Conservation (phyloP, 2,888 invertebrate genomes). For the Netelia fuscicornis region DNA sequence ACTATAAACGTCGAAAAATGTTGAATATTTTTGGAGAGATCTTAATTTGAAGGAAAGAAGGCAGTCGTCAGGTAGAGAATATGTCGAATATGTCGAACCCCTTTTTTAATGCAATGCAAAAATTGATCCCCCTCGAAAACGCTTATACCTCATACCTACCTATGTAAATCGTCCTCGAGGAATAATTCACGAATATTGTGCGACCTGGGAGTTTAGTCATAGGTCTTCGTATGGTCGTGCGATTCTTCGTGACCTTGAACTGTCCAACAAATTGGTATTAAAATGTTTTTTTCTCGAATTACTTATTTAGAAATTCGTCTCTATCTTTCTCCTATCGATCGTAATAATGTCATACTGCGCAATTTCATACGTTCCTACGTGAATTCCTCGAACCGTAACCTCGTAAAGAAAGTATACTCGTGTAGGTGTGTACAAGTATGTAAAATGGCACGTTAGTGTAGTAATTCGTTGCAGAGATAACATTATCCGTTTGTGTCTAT, state of each 20-base stretch:
- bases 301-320: conserved; percentile 38
- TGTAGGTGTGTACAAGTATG: not conserved
- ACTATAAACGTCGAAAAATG: too few species aligned
- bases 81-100: too few species aligned
- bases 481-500: not conserved
- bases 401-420: not conserved
- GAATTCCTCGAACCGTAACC: not conserved
- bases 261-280: not conserved
- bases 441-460: not conserved
- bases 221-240: conserved; percentile 12
- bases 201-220: conserved; percentile 4
- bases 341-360: not conserved
- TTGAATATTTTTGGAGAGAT: too few species aligned
- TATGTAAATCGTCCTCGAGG: conserved; percentile 38
- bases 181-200: conserved; percentile 57
- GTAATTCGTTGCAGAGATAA: not conserved
- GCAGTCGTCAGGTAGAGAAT: too few species aligned
- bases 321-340: conserved; percentile 29
- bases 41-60: too few species aligned
- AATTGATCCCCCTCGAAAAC: conserved; percentile 13
- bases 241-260: conserved; percentile 47
- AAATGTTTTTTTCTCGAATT: conserved; percentile 14
- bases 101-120: not conserved
- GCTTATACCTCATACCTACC: not conserved
- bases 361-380: not conserved